Base-by-base conservation (phyloP, 2,888 invertebrate species). In the Erebia epiphron region DNA sequence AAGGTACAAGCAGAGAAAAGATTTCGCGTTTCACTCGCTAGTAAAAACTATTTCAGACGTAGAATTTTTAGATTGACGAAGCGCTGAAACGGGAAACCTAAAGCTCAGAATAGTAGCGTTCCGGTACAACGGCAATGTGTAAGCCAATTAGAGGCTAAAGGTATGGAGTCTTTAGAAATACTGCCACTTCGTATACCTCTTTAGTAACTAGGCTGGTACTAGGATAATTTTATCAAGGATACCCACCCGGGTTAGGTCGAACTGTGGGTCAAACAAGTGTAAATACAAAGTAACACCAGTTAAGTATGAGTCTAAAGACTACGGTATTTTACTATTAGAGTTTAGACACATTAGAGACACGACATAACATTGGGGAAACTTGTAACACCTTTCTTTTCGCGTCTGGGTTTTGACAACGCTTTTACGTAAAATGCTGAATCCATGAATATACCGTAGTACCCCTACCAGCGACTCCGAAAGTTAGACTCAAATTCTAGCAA, bases 81-180 rank as follows among this genome's bases (percentile, higher is more conserved):
- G 35, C 35, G 5, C 35, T 35, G 35, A 35, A 0, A 1, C 54
- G 9, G n/a, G 56, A 21, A 56, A 7, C 13, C 26, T 13, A 10
- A 54, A 54, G 54, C 56, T 46, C 46, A 56, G 56, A 21, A 13
- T 54, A 7, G 54, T 8, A 57, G 26, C 56, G 21, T 14, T 26
- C 13, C 16, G 10, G 13, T 13, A 8, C 10, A 26, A 10, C 16
- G 2, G 10, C 16, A 3, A n/a, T 56, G 56, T 57, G 26, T 13
- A 57, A 57, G 56, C 56, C 56, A 57, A 57, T 57, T 57, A 57
- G 56, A 21, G 54, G 9, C 18, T 54, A 54, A 10, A 57, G 56
- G 56, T 26, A 56, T 9, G 26, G 21, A 26, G 56, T 57, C 56
- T 57, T 57, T 57, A 57, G 21, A 57, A 57, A 26, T 57, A 14